These are phyloP conservation scores for Serrognathus titanus DNA, from an alignment of 2,888 invertebrate genomes.

Conservation along the genomic window DNA sequence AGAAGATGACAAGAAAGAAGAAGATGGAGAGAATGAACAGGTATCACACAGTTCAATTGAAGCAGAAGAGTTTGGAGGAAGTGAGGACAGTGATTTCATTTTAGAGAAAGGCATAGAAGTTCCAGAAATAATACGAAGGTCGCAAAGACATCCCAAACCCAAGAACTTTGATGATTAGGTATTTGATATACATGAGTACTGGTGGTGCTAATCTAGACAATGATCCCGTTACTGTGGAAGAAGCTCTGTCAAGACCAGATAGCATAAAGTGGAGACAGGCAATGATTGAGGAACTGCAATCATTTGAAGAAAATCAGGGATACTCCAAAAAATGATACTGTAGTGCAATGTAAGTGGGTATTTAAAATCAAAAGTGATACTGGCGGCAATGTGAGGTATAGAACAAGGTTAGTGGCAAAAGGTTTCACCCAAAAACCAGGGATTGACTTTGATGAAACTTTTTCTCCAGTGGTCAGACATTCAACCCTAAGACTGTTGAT, in stretches of 20 bases:
- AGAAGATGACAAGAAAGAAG: background rate
- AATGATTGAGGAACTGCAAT: background rate
- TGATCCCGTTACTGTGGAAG: background rate
- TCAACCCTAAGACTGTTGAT: constrained; percentile 9
- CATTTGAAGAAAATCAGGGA: background rate
- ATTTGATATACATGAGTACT: constrained; percentile 26
- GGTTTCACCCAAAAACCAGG: constrained; percentile 23
- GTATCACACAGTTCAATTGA: background rate
- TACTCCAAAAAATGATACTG: constrained; percentile 10
- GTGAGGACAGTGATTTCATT: constrained; percentile 7
- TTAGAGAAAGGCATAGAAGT: background rate
- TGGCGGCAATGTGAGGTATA: constrained; percentile 20
- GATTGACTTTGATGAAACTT: constrained; percentile 20
- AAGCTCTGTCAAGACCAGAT: background rate
- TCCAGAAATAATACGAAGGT: constrained; percentile 19
- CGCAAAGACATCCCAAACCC: constrained; percentile 20
- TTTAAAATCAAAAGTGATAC: constrained; percentile 19
- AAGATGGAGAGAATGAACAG: background rate
- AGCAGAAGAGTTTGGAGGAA: constrained; percentile 1
- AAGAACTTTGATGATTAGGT: constrained; percentile 24
- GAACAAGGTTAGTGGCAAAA: constrained; percentile 25
- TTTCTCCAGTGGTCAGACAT: constrained; percentile 8
- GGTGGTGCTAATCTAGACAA: background rate
- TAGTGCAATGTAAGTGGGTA: constrained; percentile 25
- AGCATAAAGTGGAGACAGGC: background rate